Evolutionary conservation across 1,140 invertebrate species (phyloP).

Genomic region (Drosophila willistoni): DNA sequence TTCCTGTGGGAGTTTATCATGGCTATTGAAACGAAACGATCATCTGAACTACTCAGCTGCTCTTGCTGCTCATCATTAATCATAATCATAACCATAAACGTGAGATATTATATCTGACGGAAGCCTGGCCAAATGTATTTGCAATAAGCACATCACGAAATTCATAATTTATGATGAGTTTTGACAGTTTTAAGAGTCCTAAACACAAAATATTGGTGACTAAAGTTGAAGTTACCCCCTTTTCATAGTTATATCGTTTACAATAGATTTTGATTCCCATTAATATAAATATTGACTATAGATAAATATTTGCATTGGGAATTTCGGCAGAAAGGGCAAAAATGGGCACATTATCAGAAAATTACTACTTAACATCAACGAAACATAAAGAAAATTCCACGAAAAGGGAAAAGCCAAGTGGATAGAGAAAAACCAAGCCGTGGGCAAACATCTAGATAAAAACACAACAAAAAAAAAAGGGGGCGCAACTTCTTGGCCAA

Average conservation of each 20-base stretch:
- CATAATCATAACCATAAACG: conserved; percentile 55
- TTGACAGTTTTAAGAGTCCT: conserved; percentile 56
- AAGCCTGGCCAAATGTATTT: conserved; percentile 46
- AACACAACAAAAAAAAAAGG: conserved; percentile 44
- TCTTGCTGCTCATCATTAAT: conserved; percentile 57
- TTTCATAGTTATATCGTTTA: conserved; percentile 51
- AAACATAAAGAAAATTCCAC: conserved; percentile 50
- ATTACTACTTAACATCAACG: conserved; percentile 79
- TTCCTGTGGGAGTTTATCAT: conserved; percentile 48
- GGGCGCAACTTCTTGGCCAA: conserved; percentile 65
- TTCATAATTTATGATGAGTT: conserved; percentile 72
- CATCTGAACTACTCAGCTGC: conserved; percentile 34
- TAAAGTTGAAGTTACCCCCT: conserved; percentile 25
- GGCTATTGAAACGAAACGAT: conserved; percentile 33
- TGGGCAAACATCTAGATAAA: conserved; percentile 76
- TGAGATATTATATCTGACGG: conserved; percentile 60
- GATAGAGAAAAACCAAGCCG: conserved; percentile 49
- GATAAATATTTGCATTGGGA: conserved; percentile 65
- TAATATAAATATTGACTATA: conserved; percentile 54
- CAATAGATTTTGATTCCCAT: conserved; percentile 39
- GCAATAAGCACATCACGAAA: conserved; percentile 16
- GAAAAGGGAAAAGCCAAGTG: conserved; percentile 45
- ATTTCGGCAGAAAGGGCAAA: conserved; percentile 41
- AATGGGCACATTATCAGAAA: conserved; percentile 69
- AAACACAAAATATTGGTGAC: conserved; percentile 20